Conservation (phyloP, 1,140 invertebrate genomes). For the Ostrea edulis region DNA sequence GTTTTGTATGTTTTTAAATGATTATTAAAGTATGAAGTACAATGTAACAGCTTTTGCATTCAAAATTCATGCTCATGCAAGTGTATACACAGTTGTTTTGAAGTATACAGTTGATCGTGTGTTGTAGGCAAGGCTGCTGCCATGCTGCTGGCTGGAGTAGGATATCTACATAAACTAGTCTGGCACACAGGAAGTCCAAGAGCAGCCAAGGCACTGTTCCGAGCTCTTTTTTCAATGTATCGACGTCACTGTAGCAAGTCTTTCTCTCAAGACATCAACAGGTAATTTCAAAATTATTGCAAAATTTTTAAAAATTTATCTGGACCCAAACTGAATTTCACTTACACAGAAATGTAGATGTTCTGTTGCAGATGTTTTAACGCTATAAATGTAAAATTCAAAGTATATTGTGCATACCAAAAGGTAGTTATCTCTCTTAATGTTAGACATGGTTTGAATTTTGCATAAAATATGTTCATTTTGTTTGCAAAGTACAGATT, state of each 20-base stretch:
- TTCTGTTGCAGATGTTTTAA: too few species aligned
- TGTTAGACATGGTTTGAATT: not conserved
- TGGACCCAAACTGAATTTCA: too few species aligned
- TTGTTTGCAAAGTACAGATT: slow-evolving; percentile 60
- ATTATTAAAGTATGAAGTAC: too few species aligned
- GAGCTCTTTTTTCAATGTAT: slow-evolving; percentile 67
- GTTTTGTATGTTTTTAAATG: too few species aligned
- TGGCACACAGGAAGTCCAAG: slow-evolving; percentile 65
- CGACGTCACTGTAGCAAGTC: slow-evolving; percentile 63
- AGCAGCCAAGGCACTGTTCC: slow-evolving; percentile 64
- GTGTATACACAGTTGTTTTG: too few species aligned
- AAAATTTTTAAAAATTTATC: not conserved
- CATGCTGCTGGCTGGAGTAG: slow-evolving; percentile 61
- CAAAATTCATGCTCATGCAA: too few species aligned
- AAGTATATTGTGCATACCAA: too few species aligned
- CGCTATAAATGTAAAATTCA: too few species aligned
- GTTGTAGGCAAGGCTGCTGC: slow-evolving; percentile 57
- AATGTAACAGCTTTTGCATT: too few species aligned
- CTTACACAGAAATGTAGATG: not conserved
- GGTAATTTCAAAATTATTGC: slow-evolving; percentile 46
- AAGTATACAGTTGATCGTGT: too few species aligned
- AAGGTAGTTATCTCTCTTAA: not conserved
- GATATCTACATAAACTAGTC: slow-evolving; percentile 67
- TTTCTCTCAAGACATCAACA: slow-evolving; percentile 67
- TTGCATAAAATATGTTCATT: not conserved